Base-by-base conservation (phyloP, 2,797 vertebrate genomes). In the Chelon auratus region DNA sequence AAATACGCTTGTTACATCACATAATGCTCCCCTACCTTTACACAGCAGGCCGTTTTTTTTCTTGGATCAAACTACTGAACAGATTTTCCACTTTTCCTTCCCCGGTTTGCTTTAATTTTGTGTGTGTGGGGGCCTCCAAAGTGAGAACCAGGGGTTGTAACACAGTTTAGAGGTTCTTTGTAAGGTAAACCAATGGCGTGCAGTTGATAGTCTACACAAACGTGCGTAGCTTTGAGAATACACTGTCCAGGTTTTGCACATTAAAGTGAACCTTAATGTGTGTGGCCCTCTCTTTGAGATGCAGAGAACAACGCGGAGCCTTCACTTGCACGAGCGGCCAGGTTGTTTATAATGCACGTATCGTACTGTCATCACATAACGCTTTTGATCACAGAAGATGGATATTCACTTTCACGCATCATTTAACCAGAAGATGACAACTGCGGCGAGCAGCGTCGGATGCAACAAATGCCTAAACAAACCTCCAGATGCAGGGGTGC, bases 351-450 rank as follows among this genome's bases (percentile, higher is more conserved):
- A 76, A 89, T 84, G 82, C 87, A 85, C 69, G 83, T 80, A 75
- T 87, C 73, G 80, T 85, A 61, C 80, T 62, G 81, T 79, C 87
- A 80, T 88, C 83, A 77, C 82, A 81, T 72, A 82, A 87, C 77
- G 65, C 75, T 82, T 89, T 86, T 89, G 88, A 92, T 92, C 84
- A 86, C 77, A 79, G 88, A 90, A 90, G 90, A 90, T 90, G 87
- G 90, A 92, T 92, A 91, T 92, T 92, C 90, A 91, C 89, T 92
- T 92, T 92, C 90, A 91, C 73, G 82, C 89, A 89, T 91, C 86
- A 90, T 92, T 91, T 91, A 89, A 89, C 85, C 66, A 78, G 77
- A 87, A 90, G 87, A 90, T 90, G 89, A 90, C 89, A 89, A 84
- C 59, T 77, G 77, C 3, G 54, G 75, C 80, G 26, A 55, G 74